phyloP scores from a whole-genome alignment of 2,888 invertebrate genomes.

The Eudasyphora cyanicolor region DNA sequence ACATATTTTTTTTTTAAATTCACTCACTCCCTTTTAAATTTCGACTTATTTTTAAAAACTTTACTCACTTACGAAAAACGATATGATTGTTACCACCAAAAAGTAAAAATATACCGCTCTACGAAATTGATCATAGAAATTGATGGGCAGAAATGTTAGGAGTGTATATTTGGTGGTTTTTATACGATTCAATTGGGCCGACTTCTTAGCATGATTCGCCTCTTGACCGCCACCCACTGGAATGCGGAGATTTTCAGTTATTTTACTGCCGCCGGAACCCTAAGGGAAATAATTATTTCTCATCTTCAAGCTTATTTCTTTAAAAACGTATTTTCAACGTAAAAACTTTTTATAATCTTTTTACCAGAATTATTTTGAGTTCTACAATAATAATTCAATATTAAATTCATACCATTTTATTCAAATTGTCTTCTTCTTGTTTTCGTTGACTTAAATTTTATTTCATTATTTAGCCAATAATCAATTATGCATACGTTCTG shows the following conservation, averaged over 20 bases:
- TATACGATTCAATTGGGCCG: slow-evolving; percentile 80
- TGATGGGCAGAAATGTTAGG: slow-evolving; percentile 90
- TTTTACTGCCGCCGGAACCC: slow-evolving; percentile 83
- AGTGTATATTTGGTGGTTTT: slow-evolving; percentile 88
- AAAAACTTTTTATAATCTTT: no score
- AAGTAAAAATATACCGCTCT: slow-evolving; percentile 93
- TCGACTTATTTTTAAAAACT: neutral
- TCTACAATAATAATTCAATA: no score
- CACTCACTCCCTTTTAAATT: no score
- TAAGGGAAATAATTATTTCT: no score
- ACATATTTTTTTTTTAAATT: no score
- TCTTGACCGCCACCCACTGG: slow-evolving; percentile 83
- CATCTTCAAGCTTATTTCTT: no score
- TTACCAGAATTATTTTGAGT: no score
- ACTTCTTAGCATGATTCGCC: slow-evolving; percentile 72
- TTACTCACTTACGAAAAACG: slow-evolving; percentile 83
- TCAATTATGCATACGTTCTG: neutral
- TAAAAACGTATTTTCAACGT: no score
- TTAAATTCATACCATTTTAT: neutral
- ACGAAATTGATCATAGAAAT: slow-evolving; percentile 90
- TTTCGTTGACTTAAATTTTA: neutral
- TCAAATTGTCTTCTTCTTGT: neutral
- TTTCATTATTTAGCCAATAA: neutral
- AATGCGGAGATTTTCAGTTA: slow-evolving; percentile 83
- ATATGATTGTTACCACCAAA: slow-evolving; percentile 86